Percentiles rank a stretch among this genome's conserved stretches.
Evolutionary conservation across 2,113 vertebrate species (phyloP).

Genomic region (Candoia aspera): DNA sequence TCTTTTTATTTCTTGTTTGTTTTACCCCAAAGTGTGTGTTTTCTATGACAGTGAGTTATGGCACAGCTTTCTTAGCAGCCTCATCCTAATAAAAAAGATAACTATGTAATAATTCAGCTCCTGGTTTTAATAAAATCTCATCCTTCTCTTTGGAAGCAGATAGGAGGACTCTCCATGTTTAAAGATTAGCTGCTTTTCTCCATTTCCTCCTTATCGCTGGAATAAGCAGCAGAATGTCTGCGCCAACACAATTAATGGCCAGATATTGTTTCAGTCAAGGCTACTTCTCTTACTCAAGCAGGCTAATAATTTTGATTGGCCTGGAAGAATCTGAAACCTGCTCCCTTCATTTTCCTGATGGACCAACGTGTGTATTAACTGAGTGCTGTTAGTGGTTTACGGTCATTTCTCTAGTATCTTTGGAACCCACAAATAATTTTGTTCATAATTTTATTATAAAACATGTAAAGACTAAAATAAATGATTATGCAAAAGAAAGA

Average conservation of each 20-base stretch:
- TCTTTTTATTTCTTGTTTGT: conserved; percentile 56
- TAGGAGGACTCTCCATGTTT: conserved; percentile 59
- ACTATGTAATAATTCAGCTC: conserved; percentile 70
- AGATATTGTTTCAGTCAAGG: conserved; percentile 33
- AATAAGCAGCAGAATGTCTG: conserved; percentile 46
- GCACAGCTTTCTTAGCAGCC: conserved; percentile 56
- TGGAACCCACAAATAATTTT: background rate
- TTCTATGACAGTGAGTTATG: conserved; percentile 66
- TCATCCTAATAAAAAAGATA: conserved; percentile 71
- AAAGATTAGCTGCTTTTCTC: conserved; percentile 45
- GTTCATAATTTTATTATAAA: background rate
- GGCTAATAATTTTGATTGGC: background rate
- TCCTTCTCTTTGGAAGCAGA: conserved; percentile 53
- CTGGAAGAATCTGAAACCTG: background rate
- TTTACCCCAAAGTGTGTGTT: conserved; percentile 55
- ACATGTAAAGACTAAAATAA: background rate
- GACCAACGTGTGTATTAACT: background rate
- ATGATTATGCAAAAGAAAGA: background rate
- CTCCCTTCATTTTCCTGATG: background rate
- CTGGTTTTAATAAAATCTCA: conserved; percentile 69
- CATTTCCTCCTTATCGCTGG: conserved; percentile 49
- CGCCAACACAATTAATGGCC: conserved; percentile 46
- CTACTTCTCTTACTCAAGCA: background rate
- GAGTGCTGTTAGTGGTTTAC: background rate
- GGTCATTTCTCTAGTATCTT: background rate